These are phyloP conservation scores for Epinotia demarniana DNA, from an alignment of 2,888 invertebrate species.

Conservation along the genomic window DNA sequence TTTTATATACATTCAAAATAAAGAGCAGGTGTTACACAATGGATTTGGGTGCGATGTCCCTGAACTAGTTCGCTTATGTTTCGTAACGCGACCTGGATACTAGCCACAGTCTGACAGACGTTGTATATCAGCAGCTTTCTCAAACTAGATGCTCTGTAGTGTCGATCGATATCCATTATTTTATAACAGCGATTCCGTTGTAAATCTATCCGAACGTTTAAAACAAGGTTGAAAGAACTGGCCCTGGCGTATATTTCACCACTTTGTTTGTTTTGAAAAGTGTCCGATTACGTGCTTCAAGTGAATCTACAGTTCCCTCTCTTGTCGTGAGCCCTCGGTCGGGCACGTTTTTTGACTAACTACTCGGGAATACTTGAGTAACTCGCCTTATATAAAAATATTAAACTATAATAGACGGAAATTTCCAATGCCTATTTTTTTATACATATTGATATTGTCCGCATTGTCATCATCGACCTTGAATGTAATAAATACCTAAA, in stretches of 20 bases:
- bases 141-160: constrained; percentile 21
- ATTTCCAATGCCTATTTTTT: too few relatives aligned
- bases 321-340: constrained; percentile 41
- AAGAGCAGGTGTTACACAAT: constrained; percentile 67
- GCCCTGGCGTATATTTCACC: constrained; percentile 11
- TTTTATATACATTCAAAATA: constrained; percentile 42
- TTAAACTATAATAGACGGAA: too few relatives aligned
- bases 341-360: constrained; percentile 48
- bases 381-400: too few relatives aligned
- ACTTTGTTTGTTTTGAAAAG: constrained; percentile 7
- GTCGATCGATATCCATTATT: constrained; percentile 22
- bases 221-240: not conserved
- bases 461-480: not conserved
- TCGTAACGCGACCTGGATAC: constrained; percentile 77
- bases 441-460: too few relatives aligned
- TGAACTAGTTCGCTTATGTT: constrained; percentile 77
- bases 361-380: not conserved
- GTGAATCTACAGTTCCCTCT: constrained; percentile 54
- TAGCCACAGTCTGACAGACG: constrained; percentile 59
- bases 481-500: not conserved
- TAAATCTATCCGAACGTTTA: not conserved
- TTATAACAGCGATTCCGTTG: not conserved
- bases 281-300: constrained; percentile 48
- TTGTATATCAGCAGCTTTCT: constrained; percentile 40
- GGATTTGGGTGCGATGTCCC: constrained; percentile 72